Conservation (phyloP, 2,113 vertebrate genomes). For the Ellobius talpinus region DNA sequence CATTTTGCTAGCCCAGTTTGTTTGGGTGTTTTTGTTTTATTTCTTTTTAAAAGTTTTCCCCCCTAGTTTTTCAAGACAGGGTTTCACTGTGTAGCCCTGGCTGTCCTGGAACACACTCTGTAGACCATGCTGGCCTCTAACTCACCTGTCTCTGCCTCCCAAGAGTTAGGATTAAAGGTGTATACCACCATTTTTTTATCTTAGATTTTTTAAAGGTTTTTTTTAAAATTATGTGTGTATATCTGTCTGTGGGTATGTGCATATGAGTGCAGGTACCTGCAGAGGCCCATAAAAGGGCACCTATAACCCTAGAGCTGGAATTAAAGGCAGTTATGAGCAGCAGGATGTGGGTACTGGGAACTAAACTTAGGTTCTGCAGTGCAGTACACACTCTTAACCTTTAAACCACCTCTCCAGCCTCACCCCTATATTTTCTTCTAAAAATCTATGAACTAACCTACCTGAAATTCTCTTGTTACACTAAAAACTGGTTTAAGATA, state of each 20-base stretch:
- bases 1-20: not conserved
- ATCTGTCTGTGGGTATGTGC: not conserved
- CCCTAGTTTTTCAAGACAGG: not conserved
- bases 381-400: not conserved
- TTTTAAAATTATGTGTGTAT: not conserved
- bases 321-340: not conserved
- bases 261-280: not conserved
- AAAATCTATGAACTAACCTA: not conserved
- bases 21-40: not conserved
- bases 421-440: not conserved
- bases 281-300: not conserved
- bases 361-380: not conserved
- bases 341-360: too few relatives aligned
- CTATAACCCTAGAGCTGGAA: not conserved
- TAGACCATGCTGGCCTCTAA: too few relatives aligned
- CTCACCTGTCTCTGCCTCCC: not conserved
- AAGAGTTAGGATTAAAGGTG: not conserved
- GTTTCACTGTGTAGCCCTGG: not conserved
- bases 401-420: not conserved
- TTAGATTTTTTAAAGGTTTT: not conserved
- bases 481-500: slow-evolving; percentile 35
- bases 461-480: not conserved
- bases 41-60: not conserved
- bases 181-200: not conserved
- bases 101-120: not conserved